Conservation (phyloP, 2,797 vertebrate species). For the Intellagama lesueurii region DNA sequence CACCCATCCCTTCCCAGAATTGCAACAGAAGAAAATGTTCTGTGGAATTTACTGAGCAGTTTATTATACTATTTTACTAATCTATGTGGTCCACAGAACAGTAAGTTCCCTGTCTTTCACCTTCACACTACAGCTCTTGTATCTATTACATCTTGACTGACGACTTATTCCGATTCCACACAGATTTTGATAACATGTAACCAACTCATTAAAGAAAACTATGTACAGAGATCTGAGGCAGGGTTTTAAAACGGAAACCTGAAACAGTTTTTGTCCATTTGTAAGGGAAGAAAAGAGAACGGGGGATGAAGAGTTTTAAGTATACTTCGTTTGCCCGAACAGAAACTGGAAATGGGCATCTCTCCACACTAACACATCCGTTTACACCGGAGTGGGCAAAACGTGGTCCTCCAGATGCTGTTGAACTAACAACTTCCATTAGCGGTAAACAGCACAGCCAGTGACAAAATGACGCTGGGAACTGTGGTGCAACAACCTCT, state of each 20-base stretch:
- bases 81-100: not conserved
- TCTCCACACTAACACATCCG: not conserved
- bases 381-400: no score
- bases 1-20: not conserved
- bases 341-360: not conserved
- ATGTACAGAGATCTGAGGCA: not conserved
- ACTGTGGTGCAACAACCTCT: no score
- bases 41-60: not conserved
- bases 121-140: no score
- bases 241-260: not conserved
- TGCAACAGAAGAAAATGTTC: not conserved
- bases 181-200: not conserved
- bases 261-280: not conserved
- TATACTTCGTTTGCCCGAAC: no score
- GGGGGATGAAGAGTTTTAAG: no score
- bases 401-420: no score
- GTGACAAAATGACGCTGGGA: no score
- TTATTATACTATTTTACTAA: not conserved
- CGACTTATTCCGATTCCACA: not conserved
- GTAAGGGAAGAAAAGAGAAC: no score
- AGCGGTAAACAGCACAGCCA: no score
- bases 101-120: not conserved
- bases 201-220: not conserved
- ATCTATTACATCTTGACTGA: not conserved
- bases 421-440: no score